Percentiles rank a stretch among this genome's conserved stretches.
Conservation (phyloP, 2,888 invertebrate species). For the Exocentrus adspersus region DNA sequence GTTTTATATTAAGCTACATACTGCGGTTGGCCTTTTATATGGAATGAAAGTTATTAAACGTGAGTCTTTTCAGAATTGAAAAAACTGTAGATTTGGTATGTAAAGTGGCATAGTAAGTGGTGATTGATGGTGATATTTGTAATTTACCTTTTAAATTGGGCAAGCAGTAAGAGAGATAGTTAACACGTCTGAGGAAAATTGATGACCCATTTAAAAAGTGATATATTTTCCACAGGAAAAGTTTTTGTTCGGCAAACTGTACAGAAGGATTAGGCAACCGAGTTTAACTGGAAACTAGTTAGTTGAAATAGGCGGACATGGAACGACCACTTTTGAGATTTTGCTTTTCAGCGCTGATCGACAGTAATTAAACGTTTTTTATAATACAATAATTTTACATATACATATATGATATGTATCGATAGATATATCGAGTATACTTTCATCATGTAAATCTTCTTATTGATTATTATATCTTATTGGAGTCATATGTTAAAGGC, state of each 20-base stretch:
- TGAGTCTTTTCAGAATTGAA: too few relatives aligned
- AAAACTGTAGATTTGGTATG: too few relatives aligned
- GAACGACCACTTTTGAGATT: not conserved
- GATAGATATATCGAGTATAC: too few relatives aligned
- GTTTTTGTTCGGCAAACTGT: conserved; percentile 3
- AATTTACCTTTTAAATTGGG: conserved; percentile 37
- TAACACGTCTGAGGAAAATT: conserved; percentile 36
- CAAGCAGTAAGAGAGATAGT: conserved; percentile 32
- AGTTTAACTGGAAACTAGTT: not conserved
- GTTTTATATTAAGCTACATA: too few relatives aligned
- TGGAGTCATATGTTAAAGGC: too few relatives aligned
- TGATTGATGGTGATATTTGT: conserved; percentile 35
- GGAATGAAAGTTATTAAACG: too few relatives aligned
- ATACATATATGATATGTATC: too few relatives aligned
- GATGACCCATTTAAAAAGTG: conserved; percentile 38
- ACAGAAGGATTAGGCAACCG: not conserved
- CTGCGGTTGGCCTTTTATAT: too few relatives aligned
- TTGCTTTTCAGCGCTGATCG: not conserved
- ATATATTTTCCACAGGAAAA: conserved; percentile 9
- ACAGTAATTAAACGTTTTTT: not conserved
- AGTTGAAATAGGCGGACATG: not conserved
- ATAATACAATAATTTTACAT: too few relatives aligned
- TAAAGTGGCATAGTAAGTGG: conserved; percentile 4
- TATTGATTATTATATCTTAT: too few relatives aligned
- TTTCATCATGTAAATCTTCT: too few relatives aligned